Evolutionary conservation across 2,113 vertebrate species (phyloP).

Genomic region (Sphaerodactylus townsendi): DNA sequence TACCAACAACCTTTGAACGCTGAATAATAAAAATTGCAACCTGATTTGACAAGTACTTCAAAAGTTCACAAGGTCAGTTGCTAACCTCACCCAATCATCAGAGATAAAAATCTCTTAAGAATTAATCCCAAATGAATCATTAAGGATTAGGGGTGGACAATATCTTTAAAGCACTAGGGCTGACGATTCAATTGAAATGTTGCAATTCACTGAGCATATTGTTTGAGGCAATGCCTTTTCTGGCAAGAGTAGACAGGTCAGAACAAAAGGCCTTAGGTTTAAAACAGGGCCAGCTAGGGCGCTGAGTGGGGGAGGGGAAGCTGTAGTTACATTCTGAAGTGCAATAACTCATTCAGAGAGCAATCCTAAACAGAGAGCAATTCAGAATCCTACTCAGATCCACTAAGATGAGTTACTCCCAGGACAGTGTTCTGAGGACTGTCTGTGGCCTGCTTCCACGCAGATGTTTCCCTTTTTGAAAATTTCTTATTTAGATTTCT

Average conservation of each 20-base stretch:
- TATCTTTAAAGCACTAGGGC: constrained; percentile 3
- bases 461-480: no score
- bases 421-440: no score
- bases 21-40: neutral
- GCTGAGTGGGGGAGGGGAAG: neutral
- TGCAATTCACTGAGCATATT: constrained; percentile 14
- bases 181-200: constrained; percentile 4
- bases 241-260: neutral
- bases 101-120: fast-evolving
- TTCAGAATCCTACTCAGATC: no score
- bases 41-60: fast-evolving
- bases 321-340: neutral
- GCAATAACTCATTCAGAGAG: neutral
- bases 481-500: no score
- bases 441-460: no score
- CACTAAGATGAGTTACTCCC: no score
- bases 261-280: neutral
- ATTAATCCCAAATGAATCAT: constrained; percentile 33
- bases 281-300: neutral
- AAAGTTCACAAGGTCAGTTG: neutral
- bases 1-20: neutral
- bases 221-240: neutral
- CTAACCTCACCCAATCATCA: neutral
- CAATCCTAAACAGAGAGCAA: no score
- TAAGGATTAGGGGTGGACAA: constrained; percentile 6